These are phyloP conservation scores for Myotis lucifugus DNA, from an alignment of 2,113 vertebrate genomes.

Conservation along the genomic window DNA sequence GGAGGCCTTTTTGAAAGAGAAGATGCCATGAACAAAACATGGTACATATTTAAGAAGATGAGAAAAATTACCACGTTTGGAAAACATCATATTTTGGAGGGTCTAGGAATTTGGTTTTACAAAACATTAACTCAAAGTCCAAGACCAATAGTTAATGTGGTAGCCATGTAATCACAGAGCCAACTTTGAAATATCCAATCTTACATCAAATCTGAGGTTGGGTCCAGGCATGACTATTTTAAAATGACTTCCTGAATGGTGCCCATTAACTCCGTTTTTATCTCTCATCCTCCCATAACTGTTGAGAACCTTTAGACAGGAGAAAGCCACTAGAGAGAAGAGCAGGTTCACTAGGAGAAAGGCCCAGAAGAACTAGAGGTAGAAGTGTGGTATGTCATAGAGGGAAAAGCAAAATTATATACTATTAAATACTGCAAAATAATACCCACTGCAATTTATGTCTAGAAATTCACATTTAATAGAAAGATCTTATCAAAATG, in stretches of 20 bases:
- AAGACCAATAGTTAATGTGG: background rate
- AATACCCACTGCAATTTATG: background rate
- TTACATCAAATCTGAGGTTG: background rate
- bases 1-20: background rate
- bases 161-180: background rate
- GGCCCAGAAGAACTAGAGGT: background rate
- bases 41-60: background rate
- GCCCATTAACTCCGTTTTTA: background rate
- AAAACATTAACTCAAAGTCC: background rate
- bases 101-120: background rate
- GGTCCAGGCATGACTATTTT: background rate
- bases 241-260: background rate
- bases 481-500: conserved; percentile 37
- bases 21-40: background rate
- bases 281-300: background rate
- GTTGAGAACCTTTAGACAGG: background rate
- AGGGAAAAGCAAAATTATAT: background rate
- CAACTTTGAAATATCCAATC: background rate
- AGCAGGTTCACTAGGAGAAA: background rate
- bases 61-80: background rate
- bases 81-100: background rate
- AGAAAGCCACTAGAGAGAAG: background rate
- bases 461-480: conserved; percentile 30
- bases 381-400: background rate
- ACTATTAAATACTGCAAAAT: background rate